Evolutionary conservation across 2,888 invertebrate species (phyloP).

Genomic region (Apodemia hepburni): DNA sequence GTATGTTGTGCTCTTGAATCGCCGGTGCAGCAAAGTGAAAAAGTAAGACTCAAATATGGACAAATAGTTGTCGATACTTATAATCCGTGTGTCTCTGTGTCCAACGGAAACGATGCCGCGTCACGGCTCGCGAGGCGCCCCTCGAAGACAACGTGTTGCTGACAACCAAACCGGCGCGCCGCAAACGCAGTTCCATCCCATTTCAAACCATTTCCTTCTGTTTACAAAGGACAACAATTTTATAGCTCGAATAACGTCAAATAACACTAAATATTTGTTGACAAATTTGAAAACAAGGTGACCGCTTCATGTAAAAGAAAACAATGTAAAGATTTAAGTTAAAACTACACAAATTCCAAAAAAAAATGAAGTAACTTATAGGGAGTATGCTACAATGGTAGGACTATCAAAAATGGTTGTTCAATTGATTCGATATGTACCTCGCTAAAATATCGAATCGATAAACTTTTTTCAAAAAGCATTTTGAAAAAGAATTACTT

Average conservation of each 20-base stretch:
- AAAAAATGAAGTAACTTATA: no score
- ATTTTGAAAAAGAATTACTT: no score
- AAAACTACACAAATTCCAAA: no score
- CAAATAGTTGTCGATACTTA: neutral
- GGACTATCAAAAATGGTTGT: no score
- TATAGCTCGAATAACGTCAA: slow-evolving; percentile 3
- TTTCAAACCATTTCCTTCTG: slow-evolving; percentile 49
- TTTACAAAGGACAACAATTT: slow-evolving; percentile 23
- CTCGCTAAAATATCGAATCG: no score
- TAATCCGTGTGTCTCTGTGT: slow-evolving; percentile 34
- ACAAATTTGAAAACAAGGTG: neutral
- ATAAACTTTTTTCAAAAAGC: no score
- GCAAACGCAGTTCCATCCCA: slow-evolving; percentile 56
- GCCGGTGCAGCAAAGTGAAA: no score
- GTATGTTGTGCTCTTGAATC: no score
- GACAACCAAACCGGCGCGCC: slow-evolving; percentile 35
- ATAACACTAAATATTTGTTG: neutral
- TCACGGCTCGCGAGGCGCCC: slow-evolving; percentile 70
- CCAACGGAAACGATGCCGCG: slow-evolving; percentile 52
- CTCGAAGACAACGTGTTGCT: slow-evolving; percentile 47
- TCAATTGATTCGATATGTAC: no score
- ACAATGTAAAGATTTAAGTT: neutral
- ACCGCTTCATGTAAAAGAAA: neutral
- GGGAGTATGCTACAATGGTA: no score
- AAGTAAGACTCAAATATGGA: no score